phyloP scores from a whole-genome alignment of 35 echinoderm and acorn worm genomes.

The Anneissia japonica region DNA sequence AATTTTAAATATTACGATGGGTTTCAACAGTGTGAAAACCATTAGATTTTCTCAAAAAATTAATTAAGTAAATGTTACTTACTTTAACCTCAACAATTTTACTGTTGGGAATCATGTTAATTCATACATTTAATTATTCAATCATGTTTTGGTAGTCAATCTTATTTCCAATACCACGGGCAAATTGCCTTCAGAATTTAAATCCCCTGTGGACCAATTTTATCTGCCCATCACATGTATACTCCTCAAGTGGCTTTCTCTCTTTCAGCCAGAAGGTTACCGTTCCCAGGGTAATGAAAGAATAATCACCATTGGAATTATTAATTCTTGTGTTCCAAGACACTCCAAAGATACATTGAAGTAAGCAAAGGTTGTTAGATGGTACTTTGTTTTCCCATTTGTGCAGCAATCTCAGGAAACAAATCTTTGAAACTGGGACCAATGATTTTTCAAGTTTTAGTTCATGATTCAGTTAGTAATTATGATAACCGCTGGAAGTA shows the following conservation, averaged over 20 bases:
- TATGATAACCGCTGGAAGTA: too few species aligned
- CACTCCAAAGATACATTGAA: constrained; percentile 28
- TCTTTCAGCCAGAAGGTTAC: constrained; percentile 29
- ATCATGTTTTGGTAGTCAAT: constrained; percentile 29
- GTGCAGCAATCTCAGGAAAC: too few species aligned
- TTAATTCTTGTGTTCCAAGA: constrained; percentile 18
- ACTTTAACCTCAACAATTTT: constrained; percentile 10
- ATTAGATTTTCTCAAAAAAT: too few species aligned
- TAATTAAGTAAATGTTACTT: not conserved
- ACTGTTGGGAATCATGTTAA: not conserved
- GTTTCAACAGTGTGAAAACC: constrained; percentile 20
- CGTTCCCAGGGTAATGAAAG: constrained; percentile 30
- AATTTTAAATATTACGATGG: constrained; percentile 10
- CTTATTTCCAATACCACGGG: constrained; percentile 36
- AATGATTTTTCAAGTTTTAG: too few species aligned
- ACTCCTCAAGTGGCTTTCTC: constrained; percentile 37
- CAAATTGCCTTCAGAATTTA: constrained; percentile 22
- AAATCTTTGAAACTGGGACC: too few species aligned
- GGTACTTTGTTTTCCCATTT: too few species aligned
- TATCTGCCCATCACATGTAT: constrained; percentile 15
- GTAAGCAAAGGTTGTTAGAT: too few species aligned
- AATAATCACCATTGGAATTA: constrained; percentile 29
- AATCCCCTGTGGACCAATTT: constrained; percentile 25
- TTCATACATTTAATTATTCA: not conserved
- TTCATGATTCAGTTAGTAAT: too few species aligned